Percentiles rank a stretch among this genome's conserved stretches.
phyloP scores from a whole-genome alignment of 2,113 vertebrate species.

The Rhodinocichla rosea region DNA sequence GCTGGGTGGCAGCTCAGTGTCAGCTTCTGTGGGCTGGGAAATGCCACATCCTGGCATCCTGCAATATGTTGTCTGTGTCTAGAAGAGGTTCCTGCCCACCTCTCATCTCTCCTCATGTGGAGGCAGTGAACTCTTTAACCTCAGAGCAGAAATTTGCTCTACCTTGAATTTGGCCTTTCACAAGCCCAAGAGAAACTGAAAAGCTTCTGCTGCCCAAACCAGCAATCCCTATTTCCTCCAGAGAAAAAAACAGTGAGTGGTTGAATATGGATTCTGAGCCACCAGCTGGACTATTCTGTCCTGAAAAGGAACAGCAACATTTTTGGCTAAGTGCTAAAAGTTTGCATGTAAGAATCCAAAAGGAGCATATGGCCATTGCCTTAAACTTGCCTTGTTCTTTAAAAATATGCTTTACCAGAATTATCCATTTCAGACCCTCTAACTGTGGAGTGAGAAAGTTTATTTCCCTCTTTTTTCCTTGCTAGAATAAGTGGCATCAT shows the following conservation, averaged over 20 bases:
- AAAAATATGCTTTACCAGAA: background rate
- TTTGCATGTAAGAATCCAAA: background rate
- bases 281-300: background rate
- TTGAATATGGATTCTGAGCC: background rate
- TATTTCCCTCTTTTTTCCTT: background rate
- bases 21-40: background rate
- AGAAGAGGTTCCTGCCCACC: background rate
- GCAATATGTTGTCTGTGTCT: background rate
- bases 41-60: background rate
- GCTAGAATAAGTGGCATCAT: background rate
- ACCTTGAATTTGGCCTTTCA: background rate
- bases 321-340: background rate
- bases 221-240: background rate
- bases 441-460: background rate
- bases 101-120: fast-evolving
- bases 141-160: background rate
- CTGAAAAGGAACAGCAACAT: background rate
- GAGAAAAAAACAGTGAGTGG: background rate
- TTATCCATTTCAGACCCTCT: background rate
- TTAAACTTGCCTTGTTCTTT: background rate
- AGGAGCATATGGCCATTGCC: background rate
- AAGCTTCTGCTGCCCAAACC: background rate
- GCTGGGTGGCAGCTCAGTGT: background rate
- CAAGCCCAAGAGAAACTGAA: background rate
- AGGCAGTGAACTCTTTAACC: background rate